Evolutionary conservation across 2,888 invertebrate genomes (phyloP).

Genomic region (Rhabditoides inermis): DNA sequence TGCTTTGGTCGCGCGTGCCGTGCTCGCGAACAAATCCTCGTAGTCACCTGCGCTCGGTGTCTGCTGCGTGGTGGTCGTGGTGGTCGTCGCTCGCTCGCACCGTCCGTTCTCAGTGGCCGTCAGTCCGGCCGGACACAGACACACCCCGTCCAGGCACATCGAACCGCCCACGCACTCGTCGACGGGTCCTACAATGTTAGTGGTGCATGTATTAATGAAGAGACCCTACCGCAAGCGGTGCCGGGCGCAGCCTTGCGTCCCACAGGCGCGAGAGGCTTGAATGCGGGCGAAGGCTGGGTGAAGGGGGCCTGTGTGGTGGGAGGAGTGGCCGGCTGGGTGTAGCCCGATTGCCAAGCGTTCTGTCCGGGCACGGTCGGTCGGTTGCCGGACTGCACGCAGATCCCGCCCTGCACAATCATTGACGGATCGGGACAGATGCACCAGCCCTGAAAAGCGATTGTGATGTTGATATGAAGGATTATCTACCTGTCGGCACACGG

Average conservation of each 20-base stretch:
- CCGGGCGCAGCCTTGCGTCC: conserved; percentile 36
- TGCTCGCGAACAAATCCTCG: neutral
- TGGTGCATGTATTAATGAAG: no score
- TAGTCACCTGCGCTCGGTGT: conserved; percentile 2
- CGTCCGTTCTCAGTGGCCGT: conserved; percentile 28
- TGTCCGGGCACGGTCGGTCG: conserved; percentile 30
- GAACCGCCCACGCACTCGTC: conserved; percentile 49
- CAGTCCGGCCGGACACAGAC: conserved; percentile 49
- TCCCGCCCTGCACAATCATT: conserved; percentile 44
- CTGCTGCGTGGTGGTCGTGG: conserved; percentile 4
- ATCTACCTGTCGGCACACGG: conserved; percentile 24
- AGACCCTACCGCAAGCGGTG: conserved; percentile 35
- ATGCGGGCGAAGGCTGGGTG: conserved; percentile 5
- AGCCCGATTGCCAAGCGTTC: no score
- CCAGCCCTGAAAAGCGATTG: conserved; percentile 44
- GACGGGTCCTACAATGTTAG: conserved; percentile 45
- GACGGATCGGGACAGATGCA: conserved; percentile 48
- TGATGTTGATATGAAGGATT: no score
- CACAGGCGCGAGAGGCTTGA: conserved; percentile 13
- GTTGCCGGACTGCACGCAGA: conserved; percentile 36
- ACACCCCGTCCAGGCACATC: conserved; percentile 41
- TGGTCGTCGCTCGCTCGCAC: conserved; percentile 23
- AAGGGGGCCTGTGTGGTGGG: neutral
- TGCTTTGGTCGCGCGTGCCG: neutral
- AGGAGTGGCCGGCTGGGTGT: conserved; percentile 6